Base-by-base conservation (phyloP, 2,888 invertebrate genomes). In the Dysmachus trigonus region DNA sequence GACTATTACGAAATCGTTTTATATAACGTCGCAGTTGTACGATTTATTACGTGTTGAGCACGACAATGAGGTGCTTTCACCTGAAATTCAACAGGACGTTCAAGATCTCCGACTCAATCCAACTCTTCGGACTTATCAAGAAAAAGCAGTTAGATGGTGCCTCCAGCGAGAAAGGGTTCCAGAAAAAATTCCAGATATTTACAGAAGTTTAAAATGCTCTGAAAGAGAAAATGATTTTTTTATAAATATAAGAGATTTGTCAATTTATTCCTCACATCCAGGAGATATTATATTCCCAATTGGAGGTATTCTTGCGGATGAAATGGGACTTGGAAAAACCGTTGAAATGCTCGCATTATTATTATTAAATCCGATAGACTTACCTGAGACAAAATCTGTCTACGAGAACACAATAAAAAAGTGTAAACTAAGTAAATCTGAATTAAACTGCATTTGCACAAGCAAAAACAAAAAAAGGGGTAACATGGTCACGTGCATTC, bases 321-420 rank as follows among this genome's bases (percentile, higher is more conserved):
- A 96, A 92, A 96, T 96, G 96, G 96, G 96, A 0, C 92, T 96
- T 31, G 96, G 96, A 0, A 96, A 96, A 92, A 96, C 96, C 0
- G 95, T 96, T 0, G 96, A 96, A 91, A 93, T 96, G 13, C 90
- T 96, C 47, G 94, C 95, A 1, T 93, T 95, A 86, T 93, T 96
- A 88, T 90, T 96, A 83, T 90, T 93, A 1, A 93, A 96, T 90
- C 93, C 91, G 1, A 89, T 91, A 86, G 77, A 31, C n/a, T n/a
- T 85, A 15, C 31, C 62, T 47, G 30, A 47, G 13, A 3, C 5
- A 27, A 8, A 76, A 8, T n/a, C n/a, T n/a, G 47, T 22, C 8
- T 27, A 22, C 15, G 2, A 4, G 71, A 22, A n/a, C 33, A 30
- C n/a, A 30, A 33, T 6, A 15, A 33, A 74, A 30, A 74, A 15